Conservation (phyloP, 23 tunicate genomes). For the Trididemnum nubilum region DNA sequence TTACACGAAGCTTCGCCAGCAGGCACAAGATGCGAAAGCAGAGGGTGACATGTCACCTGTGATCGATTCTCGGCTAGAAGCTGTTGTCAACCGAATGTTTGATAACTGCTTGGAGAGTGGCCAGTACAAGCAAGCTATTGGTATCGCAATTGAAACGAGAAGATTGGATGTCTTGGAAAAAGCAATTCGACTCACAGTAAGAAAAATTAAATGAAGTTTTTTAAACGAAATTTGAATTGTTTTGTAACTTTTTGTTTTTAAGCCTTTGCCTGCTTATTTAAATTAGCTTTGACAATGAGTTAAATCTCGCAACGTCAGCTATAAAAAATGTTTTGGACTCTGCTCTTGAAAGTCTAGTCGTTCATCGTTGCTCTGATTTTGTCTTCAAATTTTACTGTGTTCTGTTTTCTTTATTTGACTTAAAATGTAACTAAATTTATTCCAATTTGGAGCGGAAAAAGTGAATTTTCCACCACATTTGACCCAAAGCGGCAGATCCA, state of each 20-base stretch:
- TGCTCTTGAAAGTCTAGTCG: no score
- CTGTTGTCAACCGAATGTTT: slow-evolving; percentile 92
- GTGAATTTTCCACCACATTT: no score
- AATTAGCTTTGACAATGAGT: no score
- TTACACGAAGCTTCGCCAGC: slow-evolving; percentile 86
- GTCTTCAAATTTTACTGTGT: no score
- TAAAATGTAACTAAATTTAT: no score
- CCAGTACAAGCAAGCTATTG: slow-evolving; percentile 87
- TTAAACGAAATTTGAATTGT: neutral
- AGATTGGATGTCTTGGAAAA: slow-evolving; percentile 93
- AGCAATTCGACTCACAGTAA: slow-evolving; percentile 72
- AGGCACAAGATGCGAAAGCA: slow-evolving; percentile 63
- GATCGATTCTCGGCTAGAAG: slow-evolving; percentile 84
- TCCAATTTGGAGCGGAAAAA: no score
- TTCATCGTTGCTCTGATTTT: no score
- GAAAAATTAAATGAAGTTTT: neutral
- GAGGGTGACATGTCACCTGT: slow-evolving; percentile 69
- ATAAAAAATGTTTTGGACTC: no score
- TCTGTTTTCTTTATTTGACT: no score
- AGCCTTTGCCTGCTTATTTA: neutral
- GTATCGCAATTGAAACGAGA: slow-evolving; percentile 91
- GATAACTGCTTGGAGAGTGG: slow-evolving; percentile 84
- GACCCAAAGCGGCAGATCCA: no score
- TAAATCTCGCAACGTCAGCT: no score
- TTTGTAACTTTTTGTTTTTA: neutral